Evolutionary conservation across 2,888 invertebrate genomes (phyloP), one percentile per base, ranked within the genome.

Genomic region (Stenodera caucasica): DNA sequence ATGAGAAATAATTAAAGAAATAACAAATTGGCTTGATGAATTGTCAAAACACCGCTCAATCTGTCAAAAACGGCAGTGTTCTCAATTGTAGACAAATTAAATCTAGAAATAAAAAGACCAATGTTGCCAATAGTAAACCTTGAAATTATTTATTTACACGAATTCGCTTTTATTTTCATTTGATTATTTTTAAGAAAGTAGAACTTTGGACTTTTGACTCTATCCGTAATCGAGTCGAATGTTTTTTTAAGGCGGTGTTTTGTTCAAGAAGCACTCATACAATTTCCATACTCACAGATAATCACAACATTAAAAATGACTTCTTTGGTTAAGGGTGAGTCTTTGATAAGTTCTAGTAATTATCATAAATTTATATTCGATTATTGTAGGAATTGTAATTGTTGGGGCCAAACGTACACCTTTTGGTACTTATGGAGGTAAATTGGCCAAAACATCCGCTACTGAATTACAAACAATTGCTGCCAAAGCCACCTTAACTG

Each of bases 321-420:
- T 60, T 63, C 68, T 11, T 55, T 70, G 63, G 68, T 70, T 35
- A 68, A 71, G 70, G 71, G 71, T 70, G 58, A 57, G 52, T 18
- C 32, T 55, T 30, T 14, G 50, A 29, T 26, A 23, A 23, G 45
- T 33, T n/a, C 45, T 21, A 49, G 33, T 23, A 49, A n/a, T n/a
- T n/a, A n/a, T n/a, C n/a, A n/a, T n/a, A n/a, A n/a, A n/a, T n/a
- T n/a, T n/a, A n/a, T n/a, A n/a, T n/a, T n/a, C n/a, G n/a, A n/a
- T n/a, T n/a, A n/a, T n/a, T n/a, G n/a, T n/a, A 94, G 95, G 94
- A 75, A 84, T 95, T 67, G 94, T 92, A 78, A 91, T 96, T 77
- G 94, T 98, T 64, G 95, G 93, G 69, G 98, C 98, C 14, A 98
- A 98, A 82, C 88, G 98, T 65, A 98, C 98, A 0, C 92, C 98